These are phyloP conservation scores for Discoglossus pictus DNA, from an alignment of 2,797 vertebrate species.

Conservation along the genomic window DNA sequence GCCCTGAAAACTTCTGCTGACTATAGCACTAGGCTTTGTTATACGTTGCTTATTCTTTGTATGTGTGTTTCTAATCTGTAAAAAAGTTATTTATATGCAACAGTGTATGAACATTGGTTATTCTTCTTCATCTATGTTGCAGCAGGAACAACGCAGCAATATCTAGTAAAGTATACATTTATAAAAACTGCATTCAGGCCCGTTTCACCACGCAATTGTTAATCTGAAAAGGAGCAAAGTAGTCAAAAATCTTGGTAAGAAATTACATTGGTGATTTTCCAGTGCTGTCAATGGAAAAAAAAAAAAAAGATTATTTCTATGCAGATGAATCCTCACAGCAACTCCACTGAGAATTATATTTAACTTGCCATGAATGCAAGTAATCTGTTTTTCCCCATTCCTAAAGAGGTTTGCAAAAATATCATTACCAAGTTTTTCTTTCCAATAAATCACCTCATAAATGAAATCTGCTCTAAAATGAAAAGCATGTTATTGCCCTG, in stretches of 20 bases:
- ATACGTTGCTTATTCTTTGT: conserved; percentile 27
- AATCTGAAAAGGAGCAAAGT: conserved; percentile 48
- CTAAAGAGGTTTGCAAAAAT: conserved; percentile 48
- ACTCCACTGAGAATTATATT: conserved; percentile 56
- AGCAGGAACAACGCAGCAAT: conserved; percentile 28
- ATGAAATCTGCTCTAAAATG: conserved; percentile 54
- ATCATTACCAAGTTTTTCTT: conserved; percentile 53
- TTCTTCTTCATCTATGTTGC: conserved; percentile 4
- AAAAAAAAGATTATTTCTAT: conserved; percentile 54
- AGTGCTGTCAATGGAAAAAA: conserved; percentile 51
- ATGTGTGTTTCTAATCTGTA: conserved; percentile 33
- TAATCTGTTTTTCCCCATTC: conserved; percentile 55
- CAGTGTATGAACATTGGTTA: conserved; percentile 13
- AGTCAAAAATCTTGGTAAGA: conserved; percentile 38
- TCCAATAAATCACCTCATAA: conserved; percentile 57
- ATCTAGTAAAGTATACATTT: conserved; percentile 43
- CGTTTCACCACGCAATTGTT: conserved; percentile 43
- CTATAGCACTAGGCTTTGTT: conserved; percentile 4
- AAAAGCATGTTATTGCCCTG: conserved; percentile 39
- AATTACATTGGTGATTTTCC: conserved; percentile 47
- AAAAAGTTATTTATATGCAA: conserved; percentile 33
- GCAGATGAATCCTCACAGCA: conserved; percentile 46
- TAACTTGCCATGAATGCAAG: conserved; percentile 49
- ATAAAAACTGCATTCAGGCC: conserved; percentile 38
- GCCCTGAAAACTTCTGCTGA: conserved; percentile 34